These are phyloP conservation scores for Poliocrania exsul DNA, from an alignment of 2,797 vertebrate genomes.

Conservation along the genomic window DNA sequence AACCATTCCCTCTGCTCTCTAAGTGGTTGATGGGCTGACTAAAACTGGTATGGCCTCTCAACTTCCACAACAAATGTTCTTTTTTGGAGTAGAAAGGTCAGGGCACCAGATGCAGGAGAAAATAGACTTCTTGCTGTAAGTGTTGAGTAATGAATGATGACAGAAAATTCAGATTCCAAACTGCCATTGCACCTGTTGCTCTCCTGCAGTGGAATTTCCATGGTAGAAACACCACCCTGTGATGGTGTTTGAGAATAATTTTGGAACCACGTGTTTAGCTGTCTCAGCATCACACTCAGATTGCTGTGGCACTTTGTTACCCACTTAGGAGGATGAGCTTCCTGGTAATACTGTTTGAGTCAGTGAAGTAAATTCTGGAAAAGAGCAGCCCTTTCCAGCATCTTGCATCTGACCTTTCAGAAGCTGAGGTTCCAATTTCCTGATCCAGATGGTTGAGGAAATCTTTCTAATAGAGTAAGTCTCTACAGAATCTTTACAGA, in stretches of 20 bases:
- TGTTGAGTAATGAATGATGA: neutral
- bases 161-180: neutral
- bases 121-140: neutral
- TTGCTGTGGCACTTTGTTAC: neutral
- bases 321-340: neutral
- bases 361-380: neutral
- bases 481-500: slow-evolving; percentile 58
- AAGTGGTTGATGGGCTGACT: neutral
- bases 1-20: neutral
- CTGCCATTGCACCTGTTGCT: neutral
- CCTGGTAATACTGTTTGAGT: neutral
- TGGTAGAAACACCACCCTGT: neutral
- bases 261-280: neutral
- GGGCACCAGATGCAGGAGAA: neutral
- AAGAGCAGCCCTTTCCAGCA: neutral
- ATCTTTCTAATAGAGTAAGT: slow-evolving; percentile 56
- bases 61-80: neutral
- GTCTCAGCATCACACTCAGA: neutral
- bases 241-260: neutral
- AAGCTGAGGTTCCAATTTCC: slow-evolving; percentile 57
- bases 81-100: neutral
- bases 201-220: neutral
- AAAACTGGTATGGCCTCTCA: neutral
- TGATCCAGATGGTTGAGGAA: slow-evolving; percentile 56
- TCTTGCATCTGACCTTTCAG: slow-evolving; percentile 52